Conservation (phyloP, 2,888 invertebrate species). For the Lycocerus yunnanus region DNA sequence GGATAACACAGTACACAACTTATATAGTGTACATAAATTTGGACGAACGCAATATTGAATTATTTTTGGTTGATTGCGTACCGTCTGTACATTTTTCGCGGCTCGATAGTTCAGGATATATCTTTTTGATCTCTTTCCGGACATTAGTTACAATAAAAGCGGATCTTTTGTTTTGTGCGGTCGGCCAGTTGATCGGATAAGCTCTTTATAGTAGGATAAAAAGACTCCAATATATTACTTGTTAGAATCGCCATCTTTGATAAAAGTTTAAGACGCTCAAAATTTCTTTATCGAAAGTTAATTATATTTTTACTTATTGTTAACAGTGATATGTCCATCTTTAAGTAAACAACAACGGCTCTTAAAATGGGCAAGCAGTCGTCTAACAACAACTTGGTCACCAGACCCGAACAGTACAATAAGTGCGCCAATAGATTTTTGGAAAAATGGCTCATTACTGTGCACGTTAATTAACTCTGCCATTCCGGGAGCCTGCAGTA, state of each 20-base stretch:
- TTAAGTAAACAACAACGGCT: constrained; percentile 48
- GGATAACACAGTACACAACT: constrained; percentile 2
- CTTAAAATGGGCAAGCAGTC: constrained; percentile 47
- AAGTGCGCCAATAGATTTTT: constrained; percentile 58
- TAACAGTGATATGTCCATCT: constrained; percentile 49
- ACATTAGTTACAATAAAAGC: constrained; percentile 32
- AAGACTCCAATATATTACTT: constrained; percentile 24
- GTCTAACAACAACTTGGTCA: constrained; percentile 45
- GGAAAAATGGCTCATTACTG: constrained; percentile 65
- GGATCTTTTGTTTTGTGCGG: constrained; percentile 31
- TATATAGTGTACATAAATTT: constrained; percentile 22
- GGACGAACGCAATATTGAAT: constrained; percentile 27
- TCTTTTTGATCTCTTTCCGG: constrained; percentile 39
- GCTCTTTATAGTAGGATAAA: constrained; percentile 25
- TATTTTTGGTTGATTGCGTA: constrained; percentile 29
- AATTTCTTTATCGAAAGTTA: neutral
- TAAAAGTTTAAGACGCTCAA: neutral
- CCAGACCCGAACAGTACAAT: constrained; percentile 44
- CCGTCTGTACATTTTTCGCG: constrained; percentile 28
- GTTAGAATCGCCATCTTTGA: constrained; percentile 3
- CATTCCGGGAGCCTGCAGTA: constrained; percentile 65
- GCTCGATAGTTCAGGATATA: constrained; percentile 29
- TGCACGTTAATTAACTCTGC: constrained; percentile 64
- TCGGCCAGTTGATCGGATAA: constrained; percentile 29
- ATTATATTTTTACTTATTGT: constrained; percentile 22